These are phyloP conservation scores for Hybos culiciformis DNA, from an alignment of 2,888 invertebrate species.

Conservation along the genomic window DNA sequence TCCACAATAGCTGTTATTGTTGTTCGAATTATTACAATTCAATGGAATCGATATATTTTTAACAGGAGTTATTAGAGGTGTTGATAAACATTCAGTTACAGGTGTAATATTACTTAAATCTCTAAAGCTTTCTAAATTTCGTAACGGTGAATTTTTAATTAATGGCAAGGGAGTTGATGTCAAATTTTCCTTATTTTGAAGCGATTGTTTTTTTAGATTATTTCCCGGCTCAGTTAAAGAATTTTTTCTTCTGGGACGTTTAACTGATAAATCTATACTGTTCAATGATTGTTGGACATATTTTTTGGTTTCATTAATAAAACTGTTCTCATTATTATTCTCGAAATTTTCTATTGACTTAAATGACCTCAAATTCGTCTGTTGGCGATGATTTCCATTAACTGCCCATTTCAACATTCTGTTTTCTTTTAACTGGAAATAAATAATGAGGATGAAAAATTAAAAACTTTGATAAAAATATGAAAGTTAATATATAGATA, in stretches of 20 bases:
- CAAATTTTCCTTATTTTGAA: constrained; percentile 26
- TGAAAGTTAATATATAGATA: neutral
- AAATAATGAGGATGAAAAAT: neutral
- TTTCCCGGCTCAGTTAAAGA: neutral
- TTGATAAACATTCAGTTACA: constrained; percentile 2
- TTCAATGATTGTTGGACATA: constrained; percentile 10
- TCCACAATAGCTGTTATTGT: constrained; percentile 33
- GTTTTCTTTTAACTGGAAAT: neutral
- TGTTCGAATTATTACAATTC: constrained; percentile 21
- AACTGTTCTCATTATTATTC: neutral
- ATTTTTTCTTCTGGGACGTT: constrained; percentile 6
- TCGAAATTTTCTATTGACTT: constrained; percentile 5
- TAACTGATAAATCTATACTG: constrained; percentile 4
- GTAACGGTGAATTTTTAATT: constrained; percentile 19
- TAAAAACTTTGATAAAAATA: neutral
- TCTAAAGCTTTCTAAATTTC: constrained; percentile 27
- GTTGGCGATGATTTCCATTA: constrained; percentile 23
- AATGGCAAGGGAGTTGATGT: constrained; percentile 20
- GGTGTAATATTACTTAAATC: constrained; percentile 25
- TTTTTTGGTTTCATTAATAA: too few species aligned
- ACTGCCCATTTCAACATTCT: constrained; percentile 34
- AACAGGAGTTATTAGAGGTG: neutral
- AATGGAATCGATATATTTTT: constrained; percentile 8
- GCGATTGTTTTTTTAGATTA: constrained; percentile 14
- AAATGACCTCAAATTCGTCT: constrained; percentile 21